Conservation (phyloP, 2,888 invertebrate species). For the Leptothorax acervorum region DNA sequence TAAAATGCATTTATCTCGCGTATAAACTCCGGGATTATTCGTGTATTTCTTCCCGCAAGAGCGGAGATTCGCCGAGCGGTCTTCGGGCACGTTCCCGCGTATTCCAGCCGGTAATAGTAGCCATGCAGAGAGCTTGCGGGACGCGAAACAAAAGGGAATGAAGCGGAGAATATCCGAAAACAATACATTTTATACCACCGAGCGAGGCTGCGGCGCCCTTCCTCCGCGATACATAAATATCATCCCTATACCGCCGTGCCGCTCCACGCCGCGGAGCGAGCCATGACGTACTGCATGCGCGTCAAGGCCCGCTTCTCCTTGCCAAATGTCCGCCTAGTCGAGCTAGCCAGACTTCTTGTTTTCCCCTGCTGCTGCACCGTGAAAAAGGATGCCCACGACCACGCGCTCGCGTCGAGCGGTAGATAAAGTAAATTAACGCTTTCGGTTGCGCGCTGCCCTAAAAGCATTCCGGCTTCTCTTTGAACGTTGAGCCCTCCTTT, state of each 20-base stretch:
- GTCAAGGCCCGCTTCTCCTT: conserved; percentile 58
- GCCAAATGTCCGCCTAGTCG: conserved; percentile 68
- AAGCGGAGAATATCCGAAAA: conserved; percentile 80
- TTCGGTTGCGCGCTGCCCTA: background rate
- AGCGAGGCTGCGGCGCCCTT: conserved; percentile 24
- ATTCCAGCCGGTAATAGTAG: conserved; percentile 41
- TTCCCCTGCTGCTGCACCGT: background rate
- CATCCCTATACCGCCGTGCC: conserved; percentile 31
- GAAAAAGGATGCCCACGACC: conserved; percentile 21
- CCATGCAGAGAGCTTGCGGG: conserved; percentile 51
- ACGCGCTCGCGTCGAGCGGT: conserved; percentile 13
- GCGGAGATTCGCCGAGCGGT: conserved; percentile 1
- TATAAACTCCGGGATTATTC: conserved; percentile 39
- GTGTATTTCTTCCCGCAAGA: background rate
- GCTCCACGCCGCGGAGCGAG: conserved; percentile 38
- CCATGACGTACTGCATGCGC: conserved; percentile 65
- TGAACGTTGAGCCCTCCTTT: background rate
- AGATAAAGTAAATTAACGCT: conserved; percentile 31
- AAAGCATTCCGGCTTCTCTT: background rate
- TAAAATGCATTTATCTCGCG: conserved; percentile 29
- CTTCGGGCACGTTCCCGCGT: conserved; percentile 40
- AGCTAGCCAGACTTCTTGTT: conserved; percentile 50
- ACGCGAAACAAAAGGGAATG: conserved; percentile 76
- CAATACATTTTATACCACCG: conserved; percentile 77
- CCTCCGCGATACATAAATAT: conserved; percentile 73